Percentiles rank a stretch among this genome's conserved stretches.
These are phyloP conservation scores for Tortricodes alternella DNA, from an alignment of 2,888 invertebrate species.

Conservation along the genomic window DNA sequence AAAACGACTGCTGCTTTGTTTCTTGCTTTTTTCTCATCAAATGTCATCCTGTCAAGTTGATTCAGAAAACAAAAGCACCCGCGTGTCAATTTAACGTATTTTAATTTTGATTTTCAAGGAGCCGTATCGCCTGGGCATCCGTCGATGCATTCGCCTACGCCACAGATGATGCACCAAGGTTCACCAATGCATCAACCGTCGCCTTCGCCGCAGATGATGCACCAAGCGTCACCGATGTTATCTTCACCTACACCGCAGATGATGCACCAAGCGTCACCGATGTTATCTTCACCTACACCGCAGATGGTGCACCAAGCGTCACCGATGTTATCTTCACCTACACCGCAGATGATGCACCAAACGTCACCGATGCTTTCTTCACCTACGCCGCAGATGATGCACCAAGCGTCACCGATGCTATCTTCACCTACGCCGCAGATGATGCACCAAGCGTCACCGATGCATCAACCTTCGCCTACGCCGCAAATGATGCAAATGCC, in stretches of 20 bases:
- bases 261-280: neutral
- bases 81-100: too few relatives aligned
- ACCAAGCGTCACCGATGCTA: neutral
- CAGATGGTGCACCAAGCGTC: slow-evolving; percentile 1
- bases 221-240: neutral
- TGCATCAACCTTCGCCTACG: neutral
- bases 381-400: neutral
- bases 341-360: neutral
- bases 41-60: too few relatives aligned
- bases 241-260: neutral
- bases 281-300: neutral
- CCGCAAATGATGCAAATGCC: neutral
- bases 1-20: too few relatives aligned
- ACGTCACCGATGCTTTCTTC: too few relatives aligned
- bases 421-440: neutral
- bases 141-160: too few relatives aligned
- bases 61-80: too few relatives aligned
- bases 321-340: too few relatives aligned
- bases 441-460: neutral
- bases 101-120: too few relatives aligned
- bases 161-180: slow-evolving; percentile 27
- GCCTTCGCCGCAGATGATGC: slow-evolving; percentile 27
- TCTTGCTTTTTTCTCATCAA: too few relatives aligned
- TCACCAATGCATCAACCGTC: slow-evolving; percentile 38
- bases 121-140: slow-evolving; percentile 29